Evolutionary conservation across 2,797 vertebrate genomes (phyloP), one percentile per base, ranked within the genome.

Genomic region (Onychomys arenicola): DNA sequence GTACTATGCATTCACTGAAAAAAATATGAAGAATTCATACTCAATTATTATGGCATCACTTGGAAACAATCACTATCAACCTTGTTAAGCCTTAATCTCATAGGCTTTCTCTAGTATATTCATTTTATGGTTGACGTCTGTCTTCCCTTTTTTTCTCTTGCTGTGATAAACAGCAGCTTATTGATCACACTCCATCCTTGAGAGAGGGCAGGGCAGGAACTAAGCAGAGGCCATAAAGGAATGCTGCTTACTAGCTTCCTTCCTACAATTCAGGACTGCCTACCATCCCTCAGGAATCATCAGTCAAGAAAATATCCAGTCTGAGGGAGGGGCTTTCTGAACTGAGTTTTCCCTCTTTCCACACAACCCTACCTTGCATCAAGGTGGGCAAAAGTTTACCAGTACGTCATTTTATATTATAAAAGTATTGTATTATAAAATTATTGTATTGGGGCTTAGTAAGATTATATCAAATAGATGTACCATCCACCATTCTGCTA

Each of bases 371-470:
- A 46, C 27, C 40, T 84, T 65, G 10, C 32, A 29, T 46, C 59
- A 65, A 29, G 25, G 43, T 34, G 40, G 40, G 61, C 59, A 43
- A 27, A 82, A 8, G 16, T 59, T 59, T 82, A 82, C n/a, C 55
- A 59, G 80, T 81, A 29, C 37, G 63, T 63, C 63, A 52, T 89
- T 90, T 57, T 89, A 84, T 67, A 92, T 85, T 75, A 91, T 75
- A 61, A 6, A 89, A 55, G 23, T 25, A 61, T 61, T 61, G 23
- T 25, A 61, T 61, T 61, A 25, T 9, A 61, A 61, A 61, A 67
- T 5, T 67, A 67, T 34, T 67, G 65, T 34, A 16, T 34, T 16
- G 32, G 6, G 32, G 63, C 11, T 71, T 57, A 55, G 17, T 59
- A 91, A 92, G 78, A 88, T 52, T 34, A 67, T 3, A 87, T 43